Conservation (phyloP, 2,888 invertebrate genomes). For the Drosophila pegasa region DNA sequence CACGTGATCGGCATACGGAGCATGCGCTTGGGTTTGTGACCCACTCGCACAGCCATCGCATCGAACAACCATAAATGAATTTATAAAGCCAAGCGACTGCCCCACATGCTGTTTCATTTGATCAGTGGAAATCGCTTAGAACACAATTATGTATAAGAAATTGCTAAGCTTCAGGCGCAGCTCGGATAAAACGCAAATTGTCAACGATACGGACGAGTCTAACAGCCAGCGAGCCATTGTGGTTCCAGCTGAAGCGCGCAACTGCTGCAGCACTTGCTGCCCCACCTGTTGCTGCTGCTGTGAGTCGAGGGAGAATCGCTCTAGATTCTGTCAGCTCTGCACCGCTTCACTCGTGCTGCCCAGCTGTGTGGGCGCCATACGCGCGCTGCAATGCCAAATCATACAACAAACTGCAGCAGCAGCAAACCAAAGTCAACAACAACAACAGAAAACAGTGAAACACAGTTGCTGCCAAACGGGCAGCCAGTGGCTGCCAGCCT, state of each 20-base stretch:
- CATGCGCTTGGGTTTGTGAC: constrained; percentile 33
- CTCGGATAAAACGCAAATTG: constrained; percentile 35
- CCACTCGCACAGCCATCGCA: constrained; percentile 33
- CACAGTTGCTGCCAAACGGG: constrained; percentile 33
- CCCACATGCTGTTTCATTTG: constrained; percentile 66
- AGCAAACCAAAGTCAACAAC: constrained; percentile 81
- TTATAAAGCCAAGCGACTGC: constrained; percentile 69
- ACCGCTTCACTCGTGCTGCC: constrained; percentile 66
- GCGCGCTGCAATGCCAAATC: constrained; percentile 58
- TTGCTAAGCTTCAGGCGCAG: constrained; percentile 74
- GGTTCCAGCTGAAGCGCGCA: constrained; percentile 57
- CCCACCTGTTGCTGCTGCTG: constrained; percentile 10
- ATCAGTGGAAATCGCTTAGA: constrained; percentile 47
- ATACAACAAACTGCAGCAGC: constrained; percentile 44
- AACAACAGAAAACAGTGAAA: not conserved
- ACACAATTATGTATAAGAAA: constrained; percentile 80
- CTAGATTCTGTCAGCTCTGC: constrained; percentile 46
- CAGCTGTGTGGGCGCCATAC: constrained; percentile 86
- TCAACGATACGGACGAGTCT: constrained; percentile 6
- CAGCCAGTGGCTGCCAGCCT: constrained; percentile 25
- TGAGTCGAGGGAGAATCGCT: not conserved
- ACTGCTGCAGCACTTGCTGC: constrained; percentile 8
- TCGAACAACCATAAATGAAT: constrained; percentile 19
- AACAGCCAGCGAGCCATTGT: constrained; percentile 44
- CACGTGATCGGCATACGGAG: constrained; percentile 51